Evolutionary conservation across 2,113 vertebrate genomes (phyloP), one percentile per base, ranked within the genome.

Genomic region (Patagioenas fasciata): DNA sequence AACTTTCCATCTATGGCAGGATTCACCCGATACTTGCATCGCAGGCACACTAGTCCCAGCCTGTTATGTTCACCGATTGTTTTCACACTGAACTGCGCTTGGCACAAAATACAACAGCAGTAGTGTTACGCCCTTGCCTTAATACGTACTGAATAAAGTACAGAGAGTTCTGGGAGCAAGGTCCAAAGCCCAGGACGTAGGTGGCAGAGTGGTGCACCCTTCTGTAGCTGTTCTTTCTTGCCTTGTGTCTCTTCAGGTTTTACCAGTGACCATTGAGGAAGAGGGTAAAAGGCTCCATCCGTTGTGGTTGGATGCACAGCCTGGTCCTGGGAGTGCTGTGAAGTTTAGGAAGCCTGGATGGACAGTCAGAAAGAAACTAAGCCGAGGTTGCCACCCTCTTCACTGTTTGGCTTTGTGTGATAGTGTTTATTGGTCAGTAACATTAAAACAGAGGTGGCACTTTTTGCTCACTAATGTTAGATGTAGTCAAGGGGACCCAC

Each of bases 171-270:
- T 38, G 42, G 70, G 62, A 57, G 34, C 34, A 64, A 70, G 15
- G 42, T 32, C 50, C 70, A 51, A 44, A 87, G 47, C 47, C 38
- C 3, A 1, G 38, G 29, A 4, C 0, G 2, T 42, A 23, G 69
- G 40, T 14, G 12, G 21, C 62, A 57, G 31, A 28, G 54, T 1
- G 0, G 12, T 36, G 31, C 26, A 50, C 21, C 40, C 21, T 61
- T 31, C 18, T 12, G 54, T 29, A 69, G 48, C 62, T 0, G 0
- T 40, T 54, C 14, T 61, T 66, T 67, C 31, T 74, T 0, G 1
- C 54, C 26, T 82, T 0, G 0, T 57, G 32, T 58, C 32, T 57
- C 31, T 64, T 47, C 11, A 18, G 32, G 11, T 64, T 32, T 70
- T 70, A 36, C 6, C 48, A 32, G 56, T 19, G 40, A 32, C 1